Evolutionary conservation across 2,113 vertebrate genomes (phyloP).

Genomic region (Acrocephalus kingi): DNA sequence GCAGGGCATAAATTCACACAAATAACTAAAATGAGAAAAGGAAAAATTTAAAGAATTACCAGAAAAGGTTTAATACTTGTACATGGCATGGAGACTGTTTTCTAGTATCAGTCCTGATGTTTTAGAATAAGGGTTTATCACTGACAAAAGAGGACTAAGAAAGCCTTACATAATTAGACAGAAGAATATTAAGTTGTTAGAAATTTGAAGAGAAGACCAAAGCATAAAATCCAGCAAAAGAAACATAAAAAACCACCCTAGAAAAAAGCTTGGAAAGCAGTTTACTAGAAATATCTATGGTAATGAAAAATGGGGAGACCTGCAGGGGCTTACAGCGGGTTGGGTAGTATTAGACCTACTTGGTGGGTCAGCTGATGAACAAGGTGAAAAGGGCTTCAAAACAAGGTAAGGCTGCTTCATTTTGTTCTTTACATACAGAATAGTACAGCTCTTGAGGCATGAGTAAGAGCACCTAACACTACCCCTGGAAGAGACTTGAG

Average conservation of each 20-base stretch:
- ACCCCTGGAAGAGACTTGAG: neutral
- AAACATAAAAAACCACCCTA: neutral
- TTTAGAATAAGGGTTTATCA: neutral
- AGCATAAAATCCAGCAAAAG: neutral
- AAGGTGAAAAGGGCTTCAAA: neutral
- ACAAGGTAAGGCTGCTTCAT: neutral
- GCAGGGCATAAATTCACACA: neutral
- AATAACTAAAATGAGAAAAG: neutral
- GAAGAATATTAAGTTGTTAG: neutral
- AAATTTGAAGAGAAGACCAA: neutral
- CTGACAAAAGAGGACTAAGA: neutral
- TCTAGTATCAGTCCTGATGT: neutral
- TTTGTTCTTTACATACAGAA: neutral
- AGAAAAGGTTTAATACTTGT: neutral
- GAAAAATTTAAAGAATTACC: neutral
- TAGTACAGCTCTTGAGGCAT: neutral
- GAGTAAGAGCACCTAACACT: neutral
- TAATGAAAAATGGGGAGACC: neutral
- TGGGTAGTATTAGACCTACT: neutral
- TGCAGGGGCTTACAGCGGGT: rapidly evolving
- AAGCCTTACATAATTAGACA: neutral
- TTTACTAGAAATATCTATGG: neutral
- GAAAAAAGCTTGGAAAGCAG: neutral
- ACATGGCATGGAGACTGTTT: neutral
- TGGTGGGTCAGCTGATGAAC: neutral